phyloP scores from a whole-genome alignment of 1,140 invertebrate genomes.

The Leptonema lineaticorne region DNA sequence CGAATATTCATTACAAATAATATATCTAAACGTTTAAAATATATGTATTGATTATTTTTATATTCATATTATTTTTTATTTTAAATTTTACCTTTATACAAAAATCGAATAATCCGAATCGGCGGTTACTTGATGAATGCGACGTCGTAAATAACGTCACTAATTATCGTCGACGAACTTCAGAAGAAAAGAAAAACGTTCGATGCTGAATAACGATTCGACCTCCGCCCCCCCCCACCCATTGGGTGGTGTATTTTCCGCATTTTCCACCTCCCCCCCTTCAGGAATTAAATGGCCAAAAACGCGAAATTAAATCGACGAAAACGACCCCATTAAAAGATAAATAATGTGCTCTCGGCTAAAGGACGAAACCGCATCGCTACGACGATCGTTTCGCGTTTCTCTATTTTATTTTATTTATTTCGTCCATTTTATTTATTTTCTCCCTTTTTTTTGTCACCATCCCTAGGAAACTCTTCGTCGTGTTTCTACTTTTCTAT shows the following conservation, averaged over 20 bases:
- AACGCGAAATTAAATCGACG: slow-evolving; percentile 13
- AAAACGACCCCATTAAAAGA: slow-evolving; percentile 2
- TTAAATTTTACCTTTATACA: no score
- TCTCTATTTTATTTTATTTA: no score
- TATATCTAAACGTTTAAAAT: no score
- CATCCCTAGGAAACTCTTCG: background rate
- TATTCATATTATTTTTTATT: no score
- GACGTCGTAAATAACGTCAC: background rate
- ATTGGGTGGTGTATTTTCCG: background rate
- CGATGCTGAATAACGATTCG: no score
- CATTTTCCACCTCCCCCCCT: background rate
- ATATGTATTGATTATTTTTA: no score
- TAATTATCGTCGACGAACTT: background rate
- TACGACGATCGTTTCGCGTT: background rate
- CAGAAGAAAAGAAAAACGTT: background rate
- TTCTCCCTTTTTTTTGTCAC: background rate
- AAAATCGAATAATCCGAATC: no score
- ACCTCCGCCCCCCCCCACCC: no score
- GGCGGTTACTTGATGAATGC: background rate
- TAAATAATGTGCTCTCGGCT: slow-evolving; percentile 1
- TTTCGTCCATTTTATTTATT: background rate
- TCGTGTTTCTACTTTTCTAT: background rate
- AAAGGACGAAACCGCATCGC: background rate
- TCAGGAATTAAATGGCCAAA: background rate
- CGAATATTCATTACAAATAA: no score